A percentile compares a stretch with the other conserved stretches of the same genome.
Evolutionary conservation across 2,888 invertebrate genomes (phyloP).

Genomic region (Lathronympha strigana): DNA sequence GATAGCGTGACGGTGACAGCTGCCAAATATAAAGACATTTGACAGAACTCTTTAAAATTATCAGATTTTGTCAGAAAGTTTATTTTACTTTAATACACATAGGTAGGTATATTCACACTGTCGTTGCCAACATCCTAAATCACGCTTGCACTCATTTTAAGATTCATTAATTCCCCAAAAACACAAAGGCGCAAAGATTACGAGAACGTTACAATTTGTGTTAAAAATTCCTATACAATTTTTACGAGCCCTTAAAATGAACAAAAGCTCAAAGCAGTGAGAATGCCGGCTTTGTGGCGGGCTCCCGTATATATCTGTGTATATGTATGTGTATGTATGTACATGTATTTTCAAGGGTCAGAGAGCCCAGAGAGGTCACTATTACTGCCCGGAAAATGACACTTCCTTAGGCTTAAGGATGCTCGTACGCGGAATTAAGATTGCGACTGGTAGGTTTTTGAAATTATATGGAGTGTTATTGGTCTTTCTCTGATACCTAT

Average conservation of each 20-base stretch:
- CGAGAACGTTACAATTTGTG: constrained; percentile 28
- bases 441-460: neutral
- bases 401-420: constrained; percentile 25
- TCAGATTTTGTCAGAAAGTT: too few relatives aligned
- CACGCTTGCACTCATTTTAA: neutral
- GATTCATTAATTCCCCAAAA: neutral
- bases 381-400: constrained; percentile 37
- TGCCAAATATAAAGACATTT: too few relatives aligned
- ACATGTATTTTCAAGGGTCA: constrained; percentile 23
- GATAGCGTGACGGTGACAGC: too few relatives aligned
- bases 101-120: too few relatives aligned
- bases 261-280: constrained; percentile 40
- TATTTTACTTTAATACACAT: too few relatives aligned
- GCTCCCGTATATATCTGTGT: neutral
- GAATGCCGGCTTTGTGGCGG: constrained; percentile 23
- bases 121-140: neutral
- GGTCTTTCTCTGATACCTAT: too few relatives aligned
- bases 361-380: constrained; percentile 32
- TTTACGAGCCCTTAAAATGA: constrained; percentile 39
- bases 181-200: constrained; percentile 19
- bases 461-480: too few relatives aligned
- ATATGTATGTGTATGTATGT: constrained; percentile 1
- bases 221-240: constrained; percentile 27
- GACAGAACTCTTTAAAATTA: too few relatives aligned
- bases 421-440: neutral